Conservation (phyloP, 2,797 vertebrate species). For the Pyrocephalus nanus region DNA sequence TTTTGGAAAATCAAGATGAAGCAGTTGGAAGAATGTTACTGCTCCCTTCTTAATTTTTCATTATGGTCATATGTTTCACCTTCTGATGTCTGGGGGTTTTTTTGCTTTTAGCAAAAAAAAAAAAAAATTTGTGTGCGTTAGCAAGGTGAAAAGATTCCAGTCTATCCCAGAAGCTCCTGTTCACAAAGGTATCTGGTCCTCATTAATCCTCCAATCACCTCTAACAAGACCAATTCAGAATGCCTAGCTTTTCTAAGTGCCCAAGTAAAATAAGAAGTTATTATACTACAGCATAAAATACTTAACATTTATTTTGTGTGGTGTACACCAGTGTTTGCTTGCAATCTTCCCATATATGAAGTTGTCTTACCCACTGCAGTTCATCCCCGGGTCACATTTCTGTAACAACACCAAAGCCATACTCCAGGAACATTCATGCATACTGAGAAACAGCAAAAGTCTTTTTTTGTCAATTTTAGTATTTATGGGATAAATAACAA, state of each 20-base stretch:
- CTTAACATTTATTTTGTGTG: not conserved
- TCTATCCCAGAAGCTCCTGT: not conserved
- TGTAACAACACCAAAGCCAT: not conserved
- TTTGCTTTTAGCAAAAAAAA: not conserved
- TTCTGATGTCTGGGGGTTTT: not conserved
- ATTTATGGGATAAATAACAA: not conserved
- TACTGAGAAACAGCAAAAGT: not conserved
- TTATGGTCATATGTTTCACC: not conserved
- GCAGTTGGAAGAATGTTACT: not conserved
- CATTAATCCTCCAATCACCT: not conserved
- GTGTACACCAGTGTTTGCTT: not conserved
- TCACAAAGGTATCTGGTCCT: not conserved
- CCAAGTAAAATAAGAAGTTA: not conserved
- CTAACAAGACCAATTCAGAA: not conserved
- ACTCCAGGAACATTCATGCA: not conserved
- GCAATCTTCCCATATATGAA: not conserved
- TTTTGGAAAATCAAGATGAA: not conserved
- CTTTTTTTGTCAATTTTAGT: not conserved
- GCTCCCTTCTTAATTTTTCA: not conserved
- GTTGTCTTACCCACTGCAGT: not conserved
- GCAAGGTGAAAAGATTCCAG: not conserved
- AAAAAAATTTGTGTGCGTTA: not conserved
- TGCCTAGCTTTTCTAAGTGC: not conserved
- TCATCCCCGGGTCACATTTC: not conserved
- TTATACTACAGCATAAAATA: not conserved